A percentile compares a stretch with the other conserved stretches of the same genome.
Conservation (phyloP, 1,140 invertebrate genomes). For the Glossosoma conforme region DNA sequence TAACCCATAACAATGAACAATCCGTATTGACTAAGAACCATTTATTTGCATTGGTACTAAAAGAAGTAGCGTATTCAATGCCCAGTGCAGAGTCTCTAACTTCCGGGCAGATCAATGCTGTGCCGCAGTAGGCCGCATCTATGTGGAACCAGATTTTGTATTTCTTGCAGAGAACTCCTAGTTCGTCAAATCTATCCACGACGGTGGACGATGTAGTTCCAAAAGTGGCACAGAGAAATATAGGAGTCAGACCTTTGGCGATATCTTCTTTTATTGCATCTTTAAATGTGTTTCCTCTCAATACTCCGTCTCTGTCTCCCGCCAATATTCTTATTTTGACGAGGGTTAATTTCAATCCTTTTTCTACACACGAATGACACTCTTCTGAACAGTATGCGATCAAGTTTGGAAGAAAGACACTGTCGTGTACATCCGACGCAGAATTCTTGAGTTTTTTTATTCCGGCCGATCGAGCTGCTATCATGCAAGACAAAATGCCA, state of each 20-base stretch:
- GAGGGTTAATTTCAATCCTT: constrained; percentile 87
- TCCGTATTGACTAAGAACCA: constrained; percentile 89
- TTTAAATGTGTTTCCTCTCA: constrained; percentile 69
- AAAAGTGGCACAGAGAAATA: constrained; percentile 77
- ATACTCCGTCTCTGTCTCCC: constrained; percentile 73
- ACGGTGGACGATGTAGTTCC: constrained; percentile 80
- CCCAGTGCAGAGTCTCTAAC: constrained; percentile 68
- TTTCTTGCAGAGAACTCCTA: constrained; percentile 72
- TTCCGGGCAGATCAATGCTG: constrained; percentile 80
- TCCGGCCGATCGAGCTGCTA: constrained; percentile 71
- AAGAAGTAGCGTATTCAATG: constrained; percentile 81
- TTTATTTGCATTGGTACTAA: constrained; percentile 93
- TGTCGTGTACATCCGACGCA: constrained; percentile 51
- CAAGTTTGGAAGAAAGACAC: constrained; percentile 74
- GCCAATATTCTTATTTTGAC: constrained; percentile 85
- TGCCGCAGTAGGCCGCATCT: constrained; percentile 80
- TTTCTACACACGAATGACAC: constrained; percentile 91
- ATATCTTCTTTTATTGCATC: constrained; percentile 72
- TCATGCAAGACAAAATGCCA: constrained; percentile 77
- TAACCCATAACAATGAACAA: constrained; percentile 86
- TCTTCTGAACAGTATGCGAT: constrained; percentile 78
- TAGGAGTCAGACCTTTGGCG: constrained; percentile 75
- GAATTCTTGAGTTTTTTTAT: constrained; percentile 61
- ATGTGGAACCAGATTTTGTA: constrained; percentile 67
- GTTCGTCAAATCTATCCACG: constrained; percentile 75